Evolutionary conservation across 2,113 vertebrate species (phyloP).

Genomic region (Phaethornis superciliosus): DNA sequence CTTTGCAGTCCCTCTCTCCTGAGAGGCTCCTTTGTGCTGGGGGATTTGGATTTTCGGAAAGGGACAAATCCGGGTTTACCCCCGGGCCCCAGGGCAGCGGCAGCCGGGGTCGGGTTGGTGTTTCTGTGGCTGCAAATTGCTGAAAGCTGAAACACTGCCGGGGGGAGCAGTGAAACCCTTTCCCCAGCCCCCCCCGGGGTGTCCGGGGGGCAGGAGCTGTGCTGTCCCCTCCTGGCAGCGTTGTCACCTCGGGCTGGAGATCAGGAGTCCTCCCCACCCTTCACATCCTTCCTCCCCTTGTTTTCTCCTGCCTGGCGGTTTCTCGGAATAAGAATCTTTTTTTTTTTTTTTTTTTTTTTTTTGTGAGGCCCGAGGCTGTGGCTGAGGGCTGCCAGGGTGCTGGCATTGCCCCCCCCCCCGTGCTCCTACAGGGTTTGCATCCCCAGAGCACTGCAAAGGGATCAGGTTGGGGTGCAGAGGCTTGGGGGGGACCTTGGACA

Average conservation of each 20-base stretch:
- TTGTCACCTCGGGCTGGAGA: neutral
- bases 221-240: neutral
- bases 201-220: neutral
- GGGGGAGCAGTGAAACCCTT: neutral
- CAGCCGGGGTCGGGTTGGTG: rapidly evolving
- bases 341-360: neutral
- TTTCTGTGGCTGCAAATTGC: neutral
- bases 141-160: neutral
- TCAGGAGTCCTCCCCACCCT: neutral
- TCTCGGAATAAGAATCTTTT: neutral
- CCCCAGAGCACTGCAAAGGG: neutral
- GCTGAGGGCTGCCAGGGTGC: neutral
- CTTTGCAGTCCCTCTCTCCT: neutral
- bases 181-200: neutral
- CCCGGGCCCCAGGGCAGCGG: neutral
- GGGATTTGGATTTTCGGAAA: neutral
- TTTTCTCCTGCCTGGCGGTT: neutral
- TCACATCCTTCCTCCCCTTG: constrained; percentile 28
- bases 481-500: rapidly evolving
- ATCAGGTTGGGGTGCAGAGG: rapidly evolving
- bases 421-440: rapidly evolving
- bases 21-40: constrained; percentile 10
- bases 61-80: constrained; percentile 32
- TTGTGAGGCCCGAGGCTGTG: neutral
- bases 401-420: rapidly evolving